A percentile compares a stretch with the other conserved stretches of the same genome.
Evolutionary conservation across 2,888 invertebrate species (phyloP).

Genomic region (Chymomyza procnemis): DNA sequence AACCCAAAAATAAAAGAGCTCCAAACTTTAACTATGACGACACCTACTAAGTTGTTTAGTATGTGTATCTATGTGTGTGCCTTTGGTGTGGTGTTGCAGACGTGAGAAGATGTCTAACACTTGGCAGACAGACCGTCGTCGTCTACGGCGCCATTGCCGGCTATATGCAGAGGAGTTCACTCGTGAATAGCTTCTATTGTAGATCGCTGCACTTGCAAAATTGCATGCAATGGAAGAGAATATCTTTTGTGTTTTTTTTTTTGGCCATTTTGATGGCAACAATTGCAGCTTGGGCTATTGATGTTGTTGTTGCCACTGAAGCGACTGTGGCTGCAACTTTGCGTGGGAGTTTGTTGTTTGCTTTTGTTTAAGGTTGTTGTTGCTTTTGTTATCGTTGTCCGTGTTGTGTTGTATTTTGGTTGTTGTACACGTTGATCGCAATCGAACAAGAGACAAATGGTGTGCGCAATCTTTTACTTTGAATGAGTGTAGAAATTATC

Average conservation of each 20-base stretch:
- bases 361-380: constrained; percentile 22
- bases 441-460: constrained; percentile 75
- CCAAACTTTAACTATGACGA: constrained; percentile 51
- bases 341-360: constrained; percentile 70
- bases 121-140: constrained; percentile 62
- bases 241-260: constrained; percentile 34
- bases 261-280: constrained; percentile 46
- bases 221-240: constrained; percentile 42
- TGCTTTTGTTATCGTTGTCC: background rate
- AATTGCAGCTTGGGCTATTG: constrained; percentile 48
- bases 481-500: constrained; percentile 61
- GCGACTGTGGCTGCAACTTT: constrained; percentile 60
- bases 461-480: constrained; percentile 74
- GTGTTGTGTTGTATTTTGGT: constrained; percentile 22
- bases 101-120: constrained; percentile 73
- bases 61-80: constrained; percentile 23
- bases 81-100: constrained; percentile 45
- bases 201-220: constrained; percentile 62
- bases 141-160: background rate
- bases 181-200: background rate
- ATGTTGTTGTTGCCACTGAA: constrained; percentile 41
- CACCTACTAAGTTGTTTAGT: constrained; percentile 46
- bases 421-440: constrained; percentile 56
- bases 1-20: constrained; percentile 9
- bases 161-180: background rate